A percentile compares a stretch with the other conserved stretches of the same genome.
These are phyloP conservation scores for Nymphalis polychloros DNA, from an alignment of 2,888 invertebrate species.

Conservation along the genomic window DNA sequence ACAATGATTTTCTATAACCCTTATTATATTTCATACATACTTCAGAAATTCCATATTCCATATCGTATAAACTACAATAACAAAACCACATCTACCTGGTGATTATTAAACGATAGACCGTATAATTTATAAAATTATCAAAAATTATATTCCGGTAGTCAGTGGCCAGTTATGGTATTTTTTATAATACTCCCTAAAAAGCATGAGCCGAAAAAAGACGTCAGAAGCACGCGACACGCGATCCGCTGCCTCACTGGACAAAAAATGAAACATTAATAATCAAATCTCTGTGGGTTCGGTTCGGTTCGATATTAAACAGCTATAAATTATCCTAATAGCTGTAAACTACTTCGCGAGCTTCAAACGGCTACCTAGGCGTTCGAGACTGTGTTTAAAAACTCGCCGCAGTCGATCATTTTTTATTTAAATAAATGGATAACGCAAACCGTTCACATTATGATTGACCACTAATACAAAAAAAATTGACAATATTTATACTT, in stretches of 20 bases:
- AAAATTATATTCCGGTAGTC: constrained; percentile 81
- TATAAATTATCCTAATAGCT: constrained; percentile 80
- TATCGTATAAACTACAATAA: constrained; percentile 40
- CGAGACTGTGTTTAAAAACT: constrained; percentile 23
- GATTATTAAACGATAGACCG: constrained; percentile 68
- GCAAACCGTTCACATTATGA: constrained; percentile 18
- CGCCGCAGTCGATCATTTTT: constrained; percentile 24
- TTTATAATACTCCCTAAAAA: constrained; percentile 71
- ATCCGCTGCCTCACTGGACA: constrained; percentile 60
- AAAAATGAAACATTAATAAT: constrained; percentile 73
- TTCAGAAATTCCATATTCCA: constrained; percentile 20
- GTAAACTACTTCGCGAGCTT: constrained; percentile 59
- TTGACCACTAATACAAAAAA: constrained; percentile 33
- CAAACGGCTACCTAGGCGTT: constrained; percentile 15
- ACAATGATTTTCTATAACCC: background rate
- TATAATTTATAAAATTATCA: constrained; percentile 80
- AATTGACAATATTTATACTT: no score
- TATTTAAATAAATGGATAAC: constrained; percentile 12
- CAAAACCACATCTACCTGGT: constrained; percentile 61
- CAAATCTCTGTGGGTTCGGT: constrained; percentile 69
- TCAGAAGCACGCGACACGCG: constrained; percentile 79
- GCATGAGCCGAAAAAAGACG: constrained; percentile 64
- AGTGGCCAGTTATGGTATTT: constrained; percentile 72
- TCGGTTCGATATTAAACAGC: constrained; percentile 77
- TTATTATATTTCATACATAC: constrained; percentile 5